Evolutionary conservation across 1,140 invertebrate genomes (phyloP), one percentile per base, ranked within the genome.

Genomic region (Pseudoatta argentina): DNA sequence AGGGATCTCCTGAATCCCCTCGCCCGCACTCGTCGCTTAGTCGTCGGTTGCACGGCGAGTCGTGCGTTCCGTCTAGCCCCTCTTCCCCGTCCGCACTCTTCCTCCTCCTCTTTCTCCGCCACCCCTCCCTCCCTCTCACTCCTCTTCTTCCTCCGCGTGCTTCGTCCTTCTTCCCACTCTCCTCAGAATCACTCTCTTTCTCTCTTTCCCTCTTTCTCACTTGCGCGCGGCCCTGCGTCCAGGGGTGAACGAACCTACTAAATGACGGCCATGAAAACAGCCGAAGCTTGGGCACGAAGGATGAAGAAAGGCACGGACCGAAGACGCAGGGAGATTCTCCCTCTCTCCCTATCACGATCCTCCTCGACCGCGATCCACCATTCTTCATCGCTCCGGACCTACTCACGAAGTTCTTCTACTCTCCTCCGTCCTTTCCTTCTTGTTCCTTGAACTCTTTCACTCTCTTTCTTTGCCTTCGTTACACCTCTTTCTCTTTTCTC

Each of bases 261-360:
- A 95, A 95, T 95, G 94, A 95, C 95, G 95, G 94, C 95, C 95
- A 95, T 95, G 95, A 95, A 95, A 95, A 95, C 95, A 95, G 93
- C 94, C 95, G 93, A 94, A 94, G 93, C 93, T 92, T 90, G 92
- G 92, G 90, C 92, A 93, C 93, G 93, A 93, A 94, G 93, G 92
- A 94, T 93, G 93, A 91, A 92, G 89, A 81, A 88, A 91, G 87
- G 79, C 82, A 91, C 88, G 78, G 89, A 88, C 88, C 89, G 73
- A 91, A 90, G 87, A 88, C 89, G 77, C 86, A 85, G 66, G 86
- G 86, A 86, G 66, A 88, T 57, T 67, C 75, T 78, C 77, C 21
- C 53, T 51, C 66, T 16, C 61, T 61, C 48, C 63, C 67, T 69
- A 64, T 57, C 79, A 57, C 64, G 63, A 6, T 51, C 34, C 51